phyloP scores from a whole-genome alignment of 2,797 vertebrate species.

The Coregonus sp. region DNA sequence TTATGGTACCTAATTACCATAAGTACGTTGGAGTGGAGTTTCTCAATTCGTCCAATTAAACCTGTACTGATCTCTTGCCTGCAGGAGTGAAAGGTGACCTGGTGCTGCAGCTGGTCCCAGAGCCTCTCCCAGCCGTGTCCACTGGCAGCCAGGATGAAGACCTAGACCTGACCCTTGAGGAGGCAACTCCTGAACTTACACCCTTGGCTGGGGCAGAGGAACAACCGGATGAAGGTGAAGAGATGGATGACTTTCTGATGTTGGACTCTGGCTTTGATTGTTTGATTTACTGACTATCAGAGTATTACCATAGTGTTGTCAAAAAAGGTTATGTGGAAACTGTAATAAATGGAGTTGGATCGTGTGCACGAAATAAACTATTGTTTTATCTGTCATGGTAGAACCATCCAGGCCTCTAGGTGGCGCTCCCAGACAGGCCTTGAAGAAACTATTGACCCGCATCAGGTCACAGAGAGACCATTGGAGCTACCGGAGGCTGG shows the following conservation, averaged over 20 bases:
- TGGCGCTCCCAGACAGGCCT: conserved; percentile 66
- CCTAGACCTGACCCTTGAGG: conserved; percentile 85
- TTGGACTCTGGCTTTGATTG: neutral
- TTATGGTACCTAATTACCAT: neutral
- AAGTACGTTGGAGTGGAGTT: neutral
- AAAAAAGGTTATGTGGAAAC: neutral
- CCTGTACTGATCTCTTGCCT: conserved; percentile 32
- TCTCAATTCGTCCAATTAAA: conserved; percentile 1
- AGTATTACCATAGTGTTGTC: neutral
- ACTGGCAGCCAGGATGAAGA: conserved; percentile 80
- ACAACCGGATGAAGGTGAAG: conserved; percentile 47
- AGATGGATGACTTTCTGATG: conserved; percentile 5
- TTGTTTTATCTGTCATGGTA: neutral
- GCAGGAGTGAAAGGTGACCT: conserved; percentile 86
- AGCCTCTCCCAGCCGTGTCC: conserved; percentile 81
- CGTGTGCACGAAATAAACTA: neutral
- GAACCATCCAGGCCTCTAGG: conserved; percentile 38
- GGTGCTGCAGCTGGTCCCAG: conserved; percentile 83
- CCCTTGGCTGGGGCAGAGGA: neutral
- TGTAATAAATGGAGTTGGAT: neutral
- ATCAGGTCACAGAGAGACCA: conserved; percentile 86
- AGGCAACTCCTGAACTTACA: conserved; percentile 11
- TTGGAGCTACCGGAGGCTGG: conserved; percentile 66
- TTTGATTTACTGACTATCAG: neutral
- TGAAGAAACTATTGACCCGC: conserved; percentile 86